Conservation (phyloP, 1,140 invertebrate species). For the Chrysomallon squamiferum region DNA sequence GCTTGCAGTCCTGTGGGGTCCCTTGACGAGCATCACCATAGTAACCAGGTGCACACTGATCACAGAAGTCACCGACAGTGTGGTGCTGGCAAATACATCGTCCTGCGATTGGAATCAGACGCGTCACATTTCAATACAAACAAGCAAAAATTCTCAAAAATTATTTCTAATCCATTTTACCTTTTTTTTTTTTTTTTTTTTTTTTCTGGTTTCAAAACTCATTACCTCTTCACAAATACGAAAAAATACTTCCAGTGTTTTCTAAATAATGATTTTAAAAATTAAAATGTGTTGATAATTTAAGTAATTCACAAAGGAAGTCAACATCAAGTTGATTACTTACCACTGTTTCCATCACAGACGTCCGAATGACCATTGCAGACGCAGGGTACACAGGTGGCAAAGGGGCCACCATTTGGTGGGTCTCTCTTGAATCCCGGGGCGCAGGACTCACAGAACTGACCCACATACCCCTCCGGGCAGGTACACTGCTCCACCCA, state of each 20-base stretch:
- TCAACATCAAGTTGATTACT: too few relatives aligned
- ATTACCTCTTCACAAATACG: background rate
- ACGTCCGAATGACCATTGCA: constrained; percentile 95
- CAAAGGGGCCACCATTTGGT: constrained; percentile 87
- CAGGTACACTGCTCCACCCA: constrained; percentile 97
- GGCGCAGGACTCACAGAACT: constrained; percentile 97
- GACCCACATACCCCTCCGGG: constrained; percentile 86
- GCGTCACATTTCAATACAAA: background rate
- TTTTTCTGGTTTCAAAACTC: too few relatives aligned
- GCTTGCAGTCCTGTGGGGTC: constrained; percentile 86
- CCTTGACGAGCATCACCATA: constrained; percentile 93
- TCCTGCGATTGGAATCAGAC: constrained; percentile 67
- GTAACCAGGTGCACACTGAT: constrained; percentile 89
- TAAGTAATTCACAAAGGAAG: too few relatives aligned
- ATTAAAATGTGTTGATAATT: too few relatives aligned
- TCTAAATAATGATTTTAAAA: too few relatives aligned
- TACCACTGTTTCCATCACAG: constrained; percentile 93
- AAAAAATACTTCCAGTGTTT: background rate
- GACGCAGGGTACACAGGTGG: constrained; percentile 92
- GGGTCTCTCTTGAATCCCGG: constrained; percentile 91
- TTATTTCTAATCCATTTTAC: too few relatives aligned
- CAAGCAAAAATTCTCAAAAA: background rate
- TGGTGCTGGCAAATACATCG: constrained; percentile 97
- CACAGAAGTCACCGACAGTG: constrained; percentile 94
- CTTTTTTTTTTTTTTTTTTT: too few relatives aligned